Evolutionary conservation across 2,113 vertebrate genomes (phyloP).

Genomic region (Pygoscelis adeliae): DNA sequence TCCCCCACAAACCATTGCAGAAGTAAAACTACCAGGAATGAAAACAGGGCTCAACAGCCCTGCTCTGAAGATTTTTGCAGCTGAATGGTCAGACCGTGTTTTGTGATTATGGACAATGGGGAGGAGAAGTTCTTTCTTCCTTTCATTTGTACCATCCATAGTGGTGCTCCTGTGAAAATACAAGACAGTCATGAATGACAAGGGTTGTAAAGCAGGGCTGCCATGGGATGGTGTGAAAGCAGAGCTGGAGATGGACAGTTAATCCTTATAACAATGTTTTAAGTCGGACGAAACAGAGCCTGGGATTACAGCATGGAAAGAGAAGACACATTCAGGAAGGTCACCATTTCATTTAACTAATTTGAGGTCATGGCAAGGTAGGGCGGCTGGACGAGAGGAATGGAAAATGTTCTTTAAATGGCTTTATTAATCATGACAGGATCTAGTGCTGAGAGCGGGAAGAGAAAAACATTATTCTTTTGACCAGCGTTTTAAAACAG

Average conservation of each 20-base stretch:
- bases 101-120: neutral
- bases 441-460: neutral
- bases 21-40: neutral
- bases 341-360: constrained; percentile 25
- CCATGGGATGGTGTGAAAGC: neutral
- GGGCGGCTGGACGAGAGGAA: constrained; percentile 15
- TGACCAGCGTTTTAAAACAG: constrained; percentile 22
- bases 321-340: neutral
- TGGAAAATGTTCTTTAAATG: neutral
- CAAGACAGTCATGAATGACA: neutral
- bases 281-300: neutral
- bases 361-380: constrained; percentile 37
- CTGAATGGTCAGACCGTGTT: neutral
- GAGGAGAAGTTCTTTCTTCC: neutral
- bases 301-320: neutral
- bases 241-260: neutral
- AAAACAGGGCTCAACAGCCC: neutral
- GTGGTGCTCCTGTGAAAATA: neutral
- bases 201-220: neutral
- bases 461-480: neutral
- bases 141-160: neutral
- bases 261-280: neutral
- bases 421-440: neutral
- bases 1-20: neutral
- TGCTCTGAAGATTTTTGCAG: neutral